These are phyloP conservation scores for Tadarida brasiliensis DNA, from an alignment of 2,797 vertebrate species.

Conservation along the genomic window DNA sequence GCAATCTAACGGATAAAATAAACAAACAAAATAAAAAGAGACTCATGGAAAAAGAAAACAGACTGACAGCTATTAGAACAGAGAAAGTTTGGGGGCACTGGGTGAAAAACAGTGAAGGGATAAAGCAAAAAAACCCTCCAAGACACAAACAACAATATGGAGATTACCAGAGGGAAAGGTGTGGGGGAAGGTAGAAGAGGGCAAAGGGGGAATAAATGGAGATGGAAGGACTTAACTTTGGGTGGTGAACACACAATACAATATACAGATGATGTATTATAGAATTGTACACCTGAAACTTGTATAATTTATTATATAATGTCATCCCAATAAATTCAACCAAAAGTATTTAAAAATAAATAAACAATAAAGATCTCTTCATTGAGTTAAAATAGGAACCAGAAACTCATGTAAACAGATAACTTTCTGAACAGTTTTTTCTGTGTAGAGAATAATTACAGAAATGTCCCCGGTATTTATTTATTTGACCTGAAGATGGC, in stretches of 20 bases:
- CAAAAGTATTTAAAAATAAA: no score
- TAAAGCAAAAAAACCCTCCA: background rate
- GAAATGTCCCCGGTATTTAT: background rate
- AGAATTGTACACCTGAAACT: background rate
- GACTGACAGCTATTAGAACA: no score
- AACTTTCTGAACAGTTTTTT: background rate
- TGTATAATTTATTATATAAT: background rate
- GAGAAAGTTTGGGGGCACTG: no score
- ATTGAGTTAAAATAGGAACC: background rate
- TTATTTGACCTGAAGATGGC: constrained; percentile 56
- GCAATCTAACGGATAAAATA: no score
- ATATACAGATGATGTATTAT: background rate
- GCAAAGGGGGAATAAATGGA: background rate
- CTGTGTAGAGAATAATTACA: background rate
- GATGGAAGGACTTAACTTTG: background rate
- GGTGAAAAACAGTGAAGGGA: no score
- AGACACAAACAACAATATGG: background rate
- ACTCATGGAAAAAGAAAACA: no score
- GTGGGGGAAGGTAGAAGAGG: background rate
- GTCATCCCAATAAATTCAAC: background rate
- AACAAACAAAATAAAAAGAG: no score
- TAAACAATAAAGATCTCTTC: background rate
- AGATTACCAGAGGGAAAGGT: background rate
- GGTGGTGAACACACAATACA: background rate
- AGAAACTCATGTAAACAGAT: background rate